phyloP scores from a whole-genome alignment of 2,797 vertebrate genomes.

The Poecilia picta region DNA sequence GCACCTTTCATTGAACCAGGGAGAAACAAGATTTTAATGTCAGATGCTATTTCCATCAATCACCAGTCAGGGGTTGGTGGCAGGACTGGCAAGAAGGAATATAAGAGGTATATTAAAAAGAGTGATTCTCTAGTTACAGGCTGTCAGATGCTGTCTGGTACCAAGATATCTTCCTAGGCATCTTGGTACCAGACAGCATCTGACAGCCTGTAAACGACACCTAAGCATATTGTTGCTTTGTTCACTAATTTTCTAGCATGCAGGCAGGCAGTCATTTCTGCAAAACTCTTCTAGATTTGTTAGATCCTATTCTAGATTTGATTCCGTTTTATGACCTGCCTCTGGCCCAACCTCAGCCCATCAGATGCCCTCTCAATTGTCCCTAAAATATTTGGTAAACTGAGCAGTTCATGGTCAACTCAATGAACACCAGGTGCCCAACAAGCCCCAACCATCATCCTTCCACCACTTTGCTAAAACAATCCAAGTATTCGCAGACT shows the following conservation, averaged over 20 bases:
- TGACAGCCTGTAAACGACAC: background rate
- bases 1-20: conserved; percentile 1
- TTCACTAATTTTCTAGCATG: background rate
- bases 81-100: background rate
- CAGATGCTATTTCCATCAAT: conserved; percentile 21
- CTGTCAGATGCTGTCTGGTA: too few relatives aligned
- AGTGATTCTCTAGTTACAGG: background rate
- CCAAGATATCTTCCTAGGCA: too few relatives aligned
- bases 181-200: background rate
- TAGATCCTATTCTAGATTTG: background rate
- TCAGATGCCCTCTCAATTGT: background rate
- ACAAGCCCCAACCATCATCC: background rate
- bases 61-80: conserved; percentile 6
- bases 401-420: background rate
- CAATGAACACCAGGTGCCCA: background rate
- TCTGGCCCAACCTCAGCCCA: background rate
- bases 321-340: background rate
- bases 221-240: background rate
- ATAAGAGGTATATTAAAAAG: background rate
- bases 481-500: background rate
- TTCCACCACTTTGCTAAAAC: background rate
- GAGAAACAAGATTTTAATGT: conserved; percentile 32
- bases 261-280: background rate
- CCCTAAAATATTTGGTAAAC: background rate
- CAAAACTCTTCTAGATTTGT: background rate